Evolutionary conservation across 2,797 vertebrate genomes (phyloP).

Genomic region (Sebastiscus tertius): DNA sequence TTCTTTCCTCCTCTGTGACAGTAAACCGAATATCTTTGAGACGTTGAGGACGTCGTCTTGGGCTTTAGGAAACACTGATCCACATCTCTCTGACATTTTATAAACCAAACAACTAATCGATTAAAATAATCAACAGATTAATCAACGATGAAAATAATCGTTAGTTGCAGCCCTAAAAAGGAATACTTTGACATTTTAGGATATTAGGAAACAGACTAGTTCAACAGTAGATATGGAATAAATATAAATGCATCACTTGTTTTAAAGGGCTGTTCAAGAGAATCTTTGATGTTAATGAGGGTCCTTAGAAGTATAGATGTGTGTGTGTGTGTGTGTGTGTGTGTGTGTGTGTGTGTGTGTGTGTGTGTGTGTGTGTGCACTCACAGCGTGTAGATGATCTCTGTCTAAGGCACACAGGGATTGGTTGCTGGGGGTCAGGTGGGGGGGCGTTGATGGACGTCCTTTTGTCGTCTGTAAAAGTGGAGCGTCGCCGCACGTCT

Average conservation of each 20-base stretch:
- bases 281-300: background rate
- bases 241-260: background rate
- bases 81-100: no score
- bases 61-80: no score
- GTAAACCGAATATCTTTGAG: no score
- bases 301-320: background rate
- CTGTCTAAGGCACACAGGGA: conserved; percentile 86
- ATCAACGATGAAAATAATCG: no score
- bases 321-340: background rate
- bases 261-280: background rate
- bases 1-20: no score
- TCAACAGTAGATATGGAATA: no score
- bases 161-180: no score
- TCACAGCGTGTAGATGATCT: conserved; percentile 85
- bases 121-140: no score
- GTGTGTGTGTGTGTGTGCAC: conserved; percentile 14
- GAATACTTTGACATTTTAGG: no score
- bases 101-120: no score
- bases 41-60: no score
- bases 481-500: conserved; percentile 83
- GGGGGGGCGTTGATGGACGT: conserved; percentile 69
- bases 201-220: no score
- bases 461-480: conserved; percentile 78
- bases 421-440: conserved; percentile 68
- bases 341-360: background rate